These are phyloP conservation scores for Anseranas semipalmata DNA, from an alignment of 2,113 vertebrate species.

Conservation along the genomic window DNA sequence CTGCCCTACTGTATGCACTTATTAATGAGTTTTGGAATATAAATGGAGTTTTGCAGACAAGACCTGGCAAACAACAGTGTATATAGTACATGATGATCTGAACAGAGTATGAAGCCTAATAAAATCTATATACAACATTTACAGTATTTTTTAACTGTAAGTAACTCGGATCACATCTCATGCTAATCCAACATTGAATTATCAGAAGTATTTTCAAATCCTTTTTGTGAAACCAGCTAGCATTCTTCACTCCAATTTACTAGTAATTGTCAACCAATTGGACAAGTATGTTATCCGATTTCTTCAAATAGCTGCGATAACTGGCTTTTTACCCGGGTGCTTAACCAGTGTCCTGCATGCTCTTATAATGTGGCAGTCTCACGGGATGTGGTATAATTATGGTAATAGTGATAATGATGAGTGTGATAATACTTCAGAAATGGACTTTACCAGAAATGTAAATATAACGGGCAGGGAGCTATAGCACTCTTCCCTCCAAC, in stretches of 20 bases:
- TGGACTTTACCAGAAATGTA: not conserved
- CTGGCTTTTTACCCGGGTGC: not conserved
- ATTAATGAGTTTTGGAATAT: slow-evolving; percentile 32
- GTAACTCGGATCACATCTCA: not conserved
- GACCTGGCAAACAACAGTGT: not conserved
- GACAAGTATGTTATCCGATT: not conserved
- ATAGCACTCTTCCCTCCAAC: not conserved
- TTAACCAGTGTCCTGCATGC: not conserved
- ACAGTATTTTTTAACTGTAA: not conserved
- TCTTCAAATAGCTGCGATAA: not conserved
- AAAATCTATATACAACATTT: not conserved
- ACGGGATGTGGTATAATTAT: not conserved
- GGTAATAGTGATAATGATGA: not conserved
- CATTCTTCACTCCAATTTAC: not conserved
- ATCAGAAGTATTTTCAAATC: not conserved
- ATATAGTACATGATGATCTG: slow-evolving; percentile 30
- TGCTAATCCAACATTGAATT: not conserved
- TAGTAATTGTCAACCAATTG: not conserved
- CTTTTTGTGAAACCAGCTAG: not conserved
- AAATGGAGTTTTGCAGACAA: slow-evolving; percentile 15
- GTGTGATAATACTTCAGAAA: not conserved
- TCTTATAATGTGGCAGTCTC: not conserved
- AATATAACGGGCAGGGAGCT: not conserved
- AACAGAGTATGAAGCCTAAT: not conserved
- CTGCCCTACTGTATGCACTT: not conserved